Base-by-base conservation (phyloP, 2,797 vertebrate genomes). In the Liasis olivaceus region DNA sequence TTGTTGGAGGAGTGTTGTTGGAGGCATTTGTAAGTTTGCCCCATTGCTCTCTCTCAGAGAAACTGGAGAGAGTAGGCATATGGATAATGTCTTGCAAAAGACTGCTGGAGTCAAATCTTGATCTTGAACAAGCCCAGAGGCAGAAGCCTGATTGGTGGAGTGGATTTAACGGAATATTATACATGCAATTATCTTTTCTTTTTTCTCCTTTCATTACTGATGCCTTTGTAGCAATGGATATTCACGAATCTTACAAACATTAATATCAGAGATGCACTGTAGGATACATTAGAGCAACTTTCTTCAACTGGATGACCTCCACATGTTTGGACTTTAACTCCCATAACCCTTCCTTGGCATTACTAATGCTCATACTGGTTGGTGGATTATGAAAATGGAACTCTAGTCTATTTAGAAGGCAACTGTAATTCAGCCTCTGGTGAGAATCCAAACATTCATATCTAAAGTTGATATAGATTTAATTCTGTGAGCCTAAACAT, bases 11-110 rank as follows among this genome's bases (percentile, higher is more conserved):
- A 93, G 81, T 5, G 84, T 72, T 91, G 90, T 94, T 58, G 59
- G 90, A 94, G 87, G 86, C 90, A 31, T 91, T 96, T 95, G 94
- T 93, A 31, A 26, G 72, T 93, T 96, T 92, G 51, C 95, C 89
- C 90, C 87, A 92, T 95, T 84, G 54, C 72, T 93, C 94, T 24
- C 26, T 59, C 26, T 60, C 5, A 26, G 90, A 9, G 63, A 87
- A 86, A 66, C 64, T 64, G 28, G 72, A 7, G 12, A 60, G 20
- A 26, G n/a, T 84, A 63, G 59, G n/a, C 5, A 63, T 56, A 54
- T 54, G 17, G 28, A 12, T n/a, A 54, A 36, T 59, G 2, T 42
- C 7, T 36, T 64, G n/a, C 31, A 87, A 72, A 54, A 42, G 7
- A 36, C 20, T 6, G 17, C 5, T 88, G 64, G 66, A 81, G 42